phyloP scores from a whole-genome alignment of 37 sponge, comb jelly and placozoan species.

The Spongilla lacustris region DNA sequence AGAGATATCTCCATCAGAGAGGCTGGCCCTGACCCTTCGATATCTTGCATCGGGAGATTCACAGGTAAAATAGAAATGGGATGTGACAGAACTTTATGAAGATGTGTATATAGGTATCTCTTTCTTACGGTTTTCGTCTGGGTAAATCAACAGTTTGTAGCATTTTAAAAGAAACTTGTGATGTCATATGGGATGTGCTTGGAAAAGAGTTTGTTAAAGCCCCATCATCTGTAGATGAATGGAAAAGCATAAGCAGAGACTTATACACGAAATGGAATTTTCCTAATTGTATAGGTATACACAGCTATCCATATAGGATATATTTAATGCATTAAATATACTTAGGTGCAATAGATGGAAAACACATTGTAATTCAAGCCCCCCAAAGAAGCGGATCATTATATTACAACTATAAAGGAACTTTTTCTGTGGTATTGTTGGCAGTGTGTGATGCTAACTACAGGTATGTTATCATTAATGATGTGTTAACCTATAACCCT shows the following conservation, averaged over 20 bases:
- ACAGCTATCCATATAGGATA: no score
- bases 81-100: no score
- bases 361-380: slow-evolving; percentile 59
- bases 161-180: no score
- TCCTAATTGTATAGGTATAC: slow-evolving; percentile 40
- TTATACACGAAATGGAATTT: slow-evolving; percentile 40
- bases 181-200: no score
- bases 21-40: slow-evolving; percentile 53
- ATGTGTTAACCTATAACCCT: no score
- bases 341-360: slow-evolving; percentile 42
- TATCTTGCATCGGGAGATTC: slow-evolving; percentile 30
- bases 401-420: slow-evolving; percentile 50
- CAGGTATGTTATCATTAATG: slow-evolving; percentile 9
- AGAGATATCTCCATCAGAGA: slow-evolving; percentile 40
- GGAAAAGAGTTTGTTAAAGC: no score
- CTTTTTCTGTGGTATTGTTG: slow-evolving; percentile 31
- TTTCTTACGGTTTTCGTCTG: no score
- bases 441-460: slow-evolving; percentile 44
- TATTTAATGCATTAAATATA: slow-evolving; percentile 56
- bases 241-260: slow-evolving; percentile 12
- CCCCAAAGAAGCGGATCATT: slow-evolving; percentile 39
- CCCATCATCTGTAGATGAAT: slow-evolving; percentile 16
- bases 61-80: no score
- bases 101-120: no score
- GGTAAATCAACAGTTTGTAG: no score